Conservation (phyloP, 2,113 vertebrate genomes). For the Pagrus major region DNA sequence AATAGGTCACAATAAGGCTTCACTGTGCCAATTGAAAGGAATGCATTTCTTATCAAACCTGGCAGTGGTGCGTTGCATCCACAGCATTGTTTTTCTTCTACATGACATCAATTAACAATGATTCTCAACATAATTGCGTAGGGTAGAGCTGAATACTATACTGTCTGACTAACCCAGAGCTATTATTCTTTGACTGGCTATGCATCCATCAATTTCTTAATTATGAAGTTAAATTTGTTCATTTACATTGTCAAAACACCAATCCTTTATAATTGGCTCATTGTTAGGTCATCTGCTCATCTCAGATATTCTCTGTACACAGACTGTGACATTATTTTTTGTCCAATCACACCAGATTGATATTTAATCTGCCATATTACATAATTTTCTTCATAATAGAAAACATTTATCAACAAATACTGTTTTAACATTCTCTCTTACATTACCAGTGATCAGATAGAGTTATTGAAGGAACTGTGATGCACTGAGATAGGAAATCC, state of each 20-base stretch:
- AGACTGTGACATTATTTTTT: slow-evolving; percentile 20
- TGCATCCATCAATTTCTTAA: slow-evolving; percentile 52
- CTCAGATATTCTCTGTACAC: slow-evolving; percentile 31
- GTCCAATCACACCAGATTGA: slow-evolving; percentile 49
- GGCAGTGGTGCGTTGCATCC: background rate
- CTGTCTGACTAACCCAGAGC: slow-evolving; percentile 30
- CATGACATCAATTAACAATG: slow-evolving; percentile 51
- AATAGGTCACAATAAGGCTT: slow-evolving; percentile 45
- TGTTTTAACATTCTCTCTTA: background rate
- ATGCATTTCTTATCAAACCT: slow-evolving; percentile 33
- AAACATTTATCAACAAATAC: slow-evolving; percentile 17
- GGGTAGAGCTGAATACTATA: slow-evolving; percentile 20
- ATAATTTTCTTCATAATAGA: background rate
- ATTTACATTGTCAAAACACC: slow-evolving; percentile 56
- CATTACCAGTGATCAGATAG: slow-evolving; percentile 1
- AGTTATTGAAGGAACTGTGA: slow-evolving; percentile 3
- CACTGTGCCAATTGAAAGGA: background rate
- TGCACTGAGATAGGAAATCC: slow-evolving; percentile 25
- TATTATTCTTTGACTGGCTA: slow-evolving; percentile 51
- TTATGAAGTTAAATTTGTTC: slow-evolving; percentile 60
- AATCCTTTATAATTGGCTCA: slow-evolving; percentile 46
- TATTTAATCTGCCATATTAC: slow-evolving; percentile 57
- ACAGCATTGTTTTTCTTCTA: slow-evolving; percentile 11
- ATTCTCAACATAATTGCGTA: slow-evolving; percentile 37
- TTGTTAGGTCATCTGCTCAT: slow-evolving; percentile 52